Evolutionary conservation across 2,113 vertebrate genomes (phyloP).

Genomic region (Solea solea): DNA sequence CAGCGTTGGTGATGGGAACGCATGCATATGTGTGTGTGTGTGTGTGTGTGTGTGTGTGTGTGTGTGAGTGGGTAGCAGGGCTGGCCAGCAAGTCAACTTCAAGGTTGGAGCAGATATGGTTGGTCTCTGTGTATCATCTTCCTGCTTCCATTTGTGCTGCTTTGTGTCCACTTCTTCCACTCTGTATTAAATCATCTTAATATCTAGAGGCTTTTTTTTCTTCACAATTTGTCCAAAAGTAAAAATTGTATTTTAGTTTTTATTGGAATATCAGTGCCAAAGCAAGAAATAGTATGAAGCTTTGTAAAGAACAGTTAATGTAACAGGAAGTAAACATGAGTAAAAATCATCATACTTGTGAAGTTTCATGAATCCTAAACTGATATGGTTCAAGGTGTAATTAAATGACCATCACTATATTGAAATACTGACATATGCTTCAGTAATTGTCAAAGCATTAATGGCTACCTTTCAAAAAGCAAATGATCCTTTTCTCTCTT

Average conservation of each 20-base stretch:
- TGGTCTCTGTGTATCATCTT: conserved; percentile 76
- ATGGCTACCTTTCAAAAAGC: conserved; percentile 41
- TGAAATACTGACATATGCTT: neutral
- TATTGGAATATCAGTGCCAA: too few relatives aligned
- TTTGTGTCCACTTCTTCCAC: conserved; percentile 27
- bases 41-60: conserved; percentile 26
- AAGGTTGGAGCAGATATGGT: conserved; percentile 82
- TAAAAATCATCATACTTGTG: too few relatives aligned
- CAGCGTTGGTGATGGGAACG: conserved; percentile 57
- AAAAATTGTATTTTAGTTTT: neutral
- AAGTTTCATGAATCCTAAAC: too few relatives aligned
- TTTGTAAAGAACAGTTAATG: neutral
- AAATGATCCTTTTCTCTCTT: conserved; percentile 29
- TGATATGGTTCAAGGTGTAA: too few relatives aligned
- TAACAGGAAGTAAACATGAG: neutral
- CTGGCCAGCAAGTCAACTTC: conserved; percentile 72
- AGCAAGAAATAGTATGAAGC: too few relatives aligned
- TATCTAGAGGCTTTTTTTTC: conserved; percentile 41
- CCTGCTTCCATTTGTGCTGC: conserved; percentile 23
- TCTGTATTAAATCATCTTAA: conserved; percentile 6
- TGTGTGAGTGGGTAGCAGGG: conserved; percentile 25
- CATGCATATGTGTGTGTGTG: conserved; percentile 55
- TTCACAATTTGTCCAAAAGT: conserved; percentile 15
- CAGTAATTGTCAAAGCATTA: conserved; percentile 2
- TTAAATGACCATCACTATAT: too few relatives aligned